phyloP scores from a whole-genome alignment of 2,888 invertebrate genomes.

The Prosopocoilus inquinatus region DNA sequence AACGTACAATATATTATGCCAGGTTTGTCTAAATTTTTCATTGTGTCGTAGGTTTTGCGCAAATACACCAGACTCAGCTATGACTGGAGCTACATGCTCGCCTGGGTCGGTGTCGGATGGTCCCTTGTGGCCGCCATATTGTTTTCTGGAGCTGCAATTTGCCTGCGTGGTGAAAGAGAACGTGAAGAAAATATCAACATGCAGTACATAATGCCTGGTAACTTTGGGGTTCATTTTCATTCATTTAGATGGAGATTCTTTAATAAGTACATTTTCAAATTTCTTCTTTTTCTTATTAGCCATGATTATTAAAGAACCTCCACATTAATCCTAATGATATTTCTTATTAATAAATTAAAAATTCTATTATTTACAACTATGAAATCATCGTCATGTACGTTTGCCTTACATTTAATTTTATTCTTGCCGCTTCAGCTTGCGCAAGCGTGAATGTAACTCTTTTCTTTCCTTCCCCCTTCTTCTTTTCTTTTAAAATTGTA shows the following conservation, averaged over 20 bases:
- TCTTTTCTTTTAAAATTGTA: too few species aligned
- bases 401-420: too few species aligned
- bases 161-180: constrained; percentile 90
- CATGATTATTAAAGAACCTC: background rate
- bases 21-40: constrained; percentile 55
- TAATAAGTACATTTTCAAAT: background rate
- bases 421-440: too few species aligned
- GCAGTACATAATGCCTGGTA: constrained; percentile 97
- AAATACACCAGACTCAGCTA: constrained; percentile 83
- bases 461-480: too few species aligned
- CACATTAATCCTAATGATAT: background rate
- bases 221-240: constrained; percentile 26
- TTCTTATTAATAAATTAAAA: constrained; percentile 4
- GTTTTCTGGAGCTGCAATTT: constrained; percentile 91
- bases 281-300: background rate
- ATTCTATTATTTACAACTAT: background rate
- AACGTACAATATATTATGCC: constrained; percentile 89
- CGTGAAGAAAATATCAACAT: constrained; percentile 94
- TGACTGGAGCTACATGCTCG: constrained; percentile 96
- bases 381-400: too few species aligned
- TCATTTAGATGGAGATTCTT: constrained; percentile 1
- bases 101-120: constrained; percentile 95
- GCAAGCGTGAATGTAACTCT: too few species aligned
- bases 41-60: constrained; percentile 69
- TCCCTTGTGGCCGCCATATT: constrained; percentile 88